Base-by-base conservation (phyloP, 2,888 invertebrate species). In the Drymonia ruficornis region DNA sequence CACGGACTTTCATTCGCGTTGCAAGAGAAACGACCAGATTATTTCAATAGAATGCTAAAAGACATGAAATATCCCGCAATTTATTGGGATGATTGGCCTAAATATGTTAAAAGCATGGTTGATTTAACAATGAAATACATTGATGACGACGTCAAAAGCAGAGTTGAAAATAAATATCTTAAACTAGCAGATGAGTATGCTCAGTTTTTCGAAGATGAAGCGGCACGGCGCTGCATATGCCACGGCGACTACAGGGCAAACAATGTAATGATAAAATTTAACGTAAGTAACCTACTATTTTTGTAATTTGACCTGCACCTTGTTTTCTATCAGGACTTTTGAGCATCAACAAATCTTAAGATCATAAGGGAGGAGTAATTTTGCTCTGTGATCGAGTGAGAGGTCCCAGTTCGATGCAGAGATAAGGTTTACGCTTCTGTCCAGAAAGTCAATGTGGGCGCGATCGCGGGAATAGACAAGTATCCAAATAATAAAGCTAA, bases 221-320 rank as follows among this genome's bases (percentile, higher is more conserved):
- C 61, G n/a, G 42, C 52, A n/a, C 19, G 66, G 16, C 55, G 68
- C 29, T 78, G 76, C 50, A 45, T 84, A 9, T 76, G 78, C 38
- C 86, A 86, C 55, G 84, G 85, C 1, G 86, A 86, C 67, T 86
- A 73, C 52, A 78, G 79, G 60, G 69, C 76, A 16, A 83, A 77
- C 53, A 85, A 86, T 60, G 68, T 85, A 15, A 63, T 86, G 64
- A 42, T 36, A 13, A 12, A 12, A 13, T 13, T 70, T 15, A 81
- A 75, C 78, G 70, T 49, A 23, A 42, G 85, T 85, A 70, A n/a
- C n/a, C n/a, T n/a, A 74, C 79, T 75, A 52, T 38, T 16, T 52
- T 44, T 45, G 53, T n/a, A 49, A 31, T 11, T 11, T 31, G 31
- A 8, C 11, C 2, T 11, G 28, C 28, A 3, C 28, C n/a, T n/a